A percentile compares a stretch with the other conserved stretches of the same genome.
Evolutionary conservation across 2,888 invertebrate genomes (phyloP).

Genomic region (Hypena proboscidalis): DNA sequence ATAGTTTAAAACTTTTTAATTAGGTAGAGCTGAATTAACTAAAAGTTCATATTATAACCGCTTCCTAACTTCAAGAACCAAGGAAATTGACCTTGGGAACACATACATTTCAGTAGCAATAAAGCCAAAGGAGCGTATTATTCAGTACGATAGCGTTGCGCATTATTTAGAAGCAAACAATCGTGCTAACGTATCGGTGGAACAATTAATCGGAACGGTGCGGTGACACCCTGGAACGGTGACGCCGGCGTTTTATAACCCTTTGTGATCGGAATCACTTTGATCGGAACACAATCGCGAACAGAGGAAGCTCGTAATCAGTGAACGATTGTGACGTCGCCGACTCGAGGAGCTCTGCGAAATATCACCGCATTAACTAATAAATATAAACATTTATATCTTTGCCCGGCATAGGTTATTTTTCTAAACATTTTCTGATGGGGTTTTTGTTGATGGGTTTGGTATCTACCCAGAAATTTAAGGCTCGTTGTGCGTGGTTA

Average conservation of each 20-base stretch:
- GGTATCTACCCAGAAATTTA: no score
- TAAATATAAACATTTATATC: slow-evolving; percentile 17
- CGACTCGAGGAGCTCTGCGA: slow-evolving; percentile 36
- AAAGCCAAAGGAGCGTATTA: slow-evolving; percentile 27
- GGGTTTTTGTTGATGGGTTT: no score
- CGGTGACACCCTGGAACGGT: slow-evolving; percentile 52
- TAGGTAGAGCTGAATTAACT: slow-evolving; percentile 4
- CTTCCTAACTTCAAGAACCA: slow-evolving; percentile 9
- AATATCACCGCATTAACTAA: slow-evolving; percentile 50
- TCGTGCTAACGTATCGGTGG: slow-evolving; percentile 46
- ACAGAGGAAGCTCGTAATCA: slow-evolving; percentile 69
- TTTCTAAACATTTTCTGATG: no score
- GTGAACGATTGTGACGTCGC: slow-evolving; percentile 60
- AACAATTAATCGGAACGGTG: slow-evolving; percentile 65
- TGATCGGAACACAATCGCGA: slow-evolving; percentile 68
- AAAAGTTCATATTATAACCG: slow-evolving; percentile 10
- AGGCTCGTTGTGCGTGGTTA: no score
- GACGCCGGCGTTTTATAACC: slow-evolving; percentile 72
- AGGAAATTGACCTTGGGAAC: slow-evolving; percentile 16
- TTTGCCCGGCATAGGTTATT: slow-evolving; percentile 5
- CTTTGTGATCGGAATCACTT: slow-evolving; percentile 77
- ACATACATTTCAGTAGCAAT: slow-evolving; percentile 32
- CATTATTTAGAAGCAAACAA: slow-evolving; percentile 50
- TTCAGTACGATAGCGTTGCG: slow-evolving; percentile 35
- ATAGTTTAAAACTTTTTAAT: slow-evolving; percentile 20